These are phyloP conservation scores for Zosterops pallidus DNA, from an alignment of 2,113 vertebrate genomes.

Conservation along the genomic window DNA sequence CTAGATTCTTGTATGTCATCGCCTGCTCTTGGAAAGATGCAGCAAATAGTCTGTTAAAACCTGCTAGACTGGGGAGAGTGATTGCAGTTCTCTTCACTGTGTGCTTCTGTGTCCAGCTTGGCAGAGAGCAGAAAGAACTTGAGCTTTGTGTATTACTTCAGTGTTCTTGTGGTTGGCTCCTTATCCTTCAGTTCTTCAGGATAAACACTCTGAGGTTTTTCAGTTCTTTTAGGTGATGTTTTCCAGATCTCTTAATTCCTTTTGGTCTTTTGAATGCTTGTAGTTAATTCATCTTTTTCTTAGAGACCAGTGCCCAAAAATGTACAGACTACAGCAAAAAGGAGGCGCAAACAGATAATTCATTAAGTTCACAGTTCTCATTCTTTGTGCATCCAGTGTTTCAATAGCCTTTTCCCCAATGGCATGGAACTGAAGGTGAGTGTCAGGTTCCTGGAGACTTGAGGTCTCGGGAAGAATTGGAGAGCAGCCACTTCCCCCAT, in stretches of 20 bases:
- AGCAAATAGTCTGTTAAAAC: not conserved
- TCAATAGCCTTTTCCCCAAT: not conserved
- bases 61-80: not conserved
- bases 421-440: not conserved
- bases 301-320: not conserved
- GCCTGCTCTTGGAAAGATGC: not conserved
- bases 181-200: not conserved
- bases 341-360: not conserved
- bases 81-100: not conserved
- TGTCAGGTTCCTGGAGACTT: not conserved
- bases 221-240: not conserved
- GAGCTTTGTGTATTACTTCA: not conserved
- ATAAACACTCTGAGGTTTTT: not conserved
- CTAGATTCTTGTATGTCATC: not conserved
- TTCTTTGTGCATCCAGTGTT: not conserved
- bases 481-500: not conserved
- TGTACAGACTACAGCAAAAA: not conserved
- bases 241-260: slow-evolving; percentile 15
- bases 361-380: not conserved
- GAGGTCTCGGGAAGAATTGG: not conserved
- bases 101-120: not conserved
- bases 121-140: not conserved
- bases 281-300: not conserved
- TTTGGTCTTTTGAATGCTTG: not conserved
- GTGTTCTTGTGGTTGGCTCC: not conserved